A percentile compares a stretch with the other conserved stretches of the same genome.
Evolutionary conservation across 2,113 vertebrate species (phyloP).

Genomic region (Theristicus caerulescens): DNA sequence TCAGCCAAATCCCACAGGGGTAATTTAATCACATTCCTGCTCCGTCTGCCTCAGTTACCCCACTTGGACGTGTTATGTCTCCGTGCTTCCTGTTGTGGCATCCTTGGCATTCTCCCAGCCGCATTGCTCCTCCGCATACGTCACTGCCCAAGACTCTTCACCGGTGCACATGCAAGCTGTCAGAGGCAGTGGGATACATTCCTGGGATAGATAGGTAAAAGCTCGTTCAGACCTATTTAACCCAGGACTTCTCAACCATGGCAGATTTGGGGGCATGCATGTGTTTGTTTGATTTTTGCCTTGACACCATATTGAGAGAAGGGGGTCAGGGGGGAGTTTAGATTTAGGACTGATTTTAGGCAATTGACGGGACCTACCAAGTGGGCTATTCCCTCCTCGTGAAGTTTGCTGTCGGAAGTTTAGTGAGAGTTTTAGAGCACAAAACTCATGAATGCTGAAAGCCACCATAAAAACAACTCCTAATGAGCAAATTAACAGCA

Average conservation of each 20-base stretch:
- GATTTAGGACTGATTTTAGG: neutral
- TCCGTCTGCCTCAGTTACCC: slow-evolving; percentile 45
- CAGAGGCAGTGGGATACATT: neutral
- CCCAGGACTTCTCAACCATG: neutral
- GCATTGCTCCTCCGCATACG: neutral
- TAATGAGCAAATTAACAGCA: slow-evolving; percentile 20
- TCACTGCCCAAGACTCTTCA: neutral
- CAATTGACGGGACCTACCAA: neutral
- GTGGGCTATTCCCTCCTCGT: accelerated
- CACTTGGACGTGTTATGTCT: slow-evolving; percentile 18
- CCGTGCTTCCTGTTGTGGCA: slow-evolving; percentile 21
- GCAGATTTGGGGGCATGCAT: accelerated
- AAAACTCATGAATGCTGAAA: neutral
- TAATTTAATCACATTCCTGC: slow-evolving; percentile 19
- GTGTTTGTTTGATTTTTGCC: accelerated
- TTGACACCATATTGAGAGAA: neutral
- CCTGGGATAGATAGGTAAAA: neutral
- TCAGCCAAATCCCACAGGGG: neutral
- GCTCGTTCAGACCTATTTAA: neutral
- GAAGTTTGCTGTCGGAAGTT: neutral
- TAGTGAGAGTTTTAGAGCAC: neutral
- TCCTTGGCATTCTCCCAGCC: neutral
- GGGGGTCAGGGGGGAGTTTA: neutral
- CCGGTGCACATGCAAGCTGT: neutral
- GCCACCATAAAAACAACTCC: neutral